Evolutionary conservation across 2,888 invertebrate genomes (phyloP), one percentile per base, ranked within the genome.

Genomic region (Drosophila picticornis): DNA sequence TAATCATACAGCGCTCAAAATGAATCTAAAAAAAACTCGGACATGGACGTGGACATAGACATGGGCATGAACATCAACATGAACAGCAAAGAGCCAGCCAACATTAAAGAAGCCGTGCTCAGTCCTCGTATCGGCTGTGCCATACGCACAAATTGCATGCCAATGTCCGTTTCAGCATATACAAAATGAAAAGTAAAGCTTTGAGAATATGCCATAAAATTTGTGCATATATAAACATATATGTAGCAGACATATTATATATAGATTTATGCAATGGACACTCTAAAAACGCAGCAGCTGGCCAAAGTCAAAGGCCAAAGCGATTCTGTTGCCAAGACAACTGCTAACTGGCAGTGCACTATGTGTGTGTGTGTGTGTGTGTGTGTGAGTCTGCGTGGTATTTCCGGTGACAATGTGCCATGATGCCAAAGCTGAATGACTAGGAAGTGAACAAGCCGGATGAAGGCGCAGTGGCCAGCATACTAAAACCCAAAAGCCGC

Each of bases 371-470:
- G 25, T 62, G 16, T 48, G 46, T 61, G 48, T 57, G 32, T 67
- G 29, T 55, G 51, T 60, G 46, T 57, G 40, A n/a, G 46, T 70
- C 55, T 22, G 46, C 65, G 85, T 69, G 74, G 75, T 57, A 89
- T 75, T 88, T 88, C 88, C 90, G 88, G 90, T 85, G 87, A 90
- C 90, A 90, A 90, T 89, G 90, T 82, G 85, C 87, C 71, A 74
- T 66, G 84, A 62, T 79, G 87, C 57, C 61, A 81, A 75, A 88
- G 52, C 50, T 27, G 48, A 57, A 36, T 61, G 69, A 72, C 85
- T 68, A 71, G 81, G 68, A 83, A 83, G 88, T 83, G 84, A 60
- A 78, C 67, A 75, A 83, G 74, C 72, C 80, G 83, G 80, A 79
- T 83, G 84, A 85, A 68, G 75, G 72, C 88, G 82, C 71, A 73